Conservation (phyloP, 2,113 vertebrate genomes). For the Poicephalus meyeri region DNA sequence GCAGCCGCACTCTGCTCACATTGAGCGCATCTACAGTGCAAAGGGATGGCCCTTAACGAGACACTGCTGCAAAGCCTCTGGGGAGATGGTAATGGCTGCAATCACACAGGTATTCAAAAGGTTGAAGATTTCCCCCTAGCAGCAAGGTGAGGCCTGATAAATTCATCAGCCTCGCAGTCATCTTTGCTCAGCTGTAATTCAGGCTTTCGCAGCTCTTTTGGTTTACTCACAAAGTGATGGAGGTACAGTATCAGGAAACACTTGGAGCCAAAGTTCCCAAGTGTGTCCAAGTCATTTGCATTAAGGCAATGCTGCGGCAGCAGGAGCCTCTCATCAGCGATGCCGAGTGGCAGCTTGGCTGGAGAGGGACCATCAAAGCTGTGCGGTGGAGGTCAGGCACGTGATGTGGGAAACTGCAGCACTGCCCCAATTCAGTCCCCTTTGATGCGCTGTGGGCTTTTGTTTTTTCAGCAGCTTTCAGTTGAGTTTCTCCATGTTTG, state of each 20-base stretch:
- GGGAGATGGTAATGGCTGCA: not conserved
- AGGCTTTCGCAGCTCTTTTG: not conserved
- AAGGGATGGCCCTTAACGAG: not conserved
- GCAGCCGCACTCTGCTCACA: fast-evolving
- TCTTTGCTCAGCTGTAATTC: not conserved
- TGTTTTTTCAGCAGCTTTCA: not conserved
- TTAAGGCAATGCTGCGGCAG: not conserved
- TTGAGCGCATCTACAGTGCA: not conserved
- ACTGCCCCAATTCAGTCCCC: not conserved
- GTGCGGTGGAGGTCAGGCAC: fast-evolving
- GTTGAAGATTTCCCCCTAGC: not conserved
- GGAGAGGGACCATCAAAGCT: not conserved
- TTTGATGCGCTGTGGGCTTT: not conserved
- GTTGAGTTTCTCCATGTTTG: not conserved
- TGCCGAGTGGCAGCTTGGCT: not conserved
- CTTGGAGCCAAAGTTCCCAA: not conserved
- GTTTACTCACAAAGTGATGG: not conserved
- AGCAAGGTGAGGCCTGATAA: not conserved
- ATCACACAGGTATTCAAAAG: not conserved
- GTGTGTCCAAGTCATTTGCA: fast-evolving
- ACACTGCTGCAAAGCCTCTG: fast-evolving
- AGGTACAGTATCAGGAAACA: not conserved
- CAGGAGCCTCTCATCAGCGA: not conserved
- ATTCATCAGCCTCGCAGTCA: not conserved
- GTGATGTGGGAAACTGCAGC: not conserved